These are phyloP conservation scores for Sebastes oblongus DNA, from an alignment of 2,797 vertebrate species.

Conservation along the genomic window DNA sequence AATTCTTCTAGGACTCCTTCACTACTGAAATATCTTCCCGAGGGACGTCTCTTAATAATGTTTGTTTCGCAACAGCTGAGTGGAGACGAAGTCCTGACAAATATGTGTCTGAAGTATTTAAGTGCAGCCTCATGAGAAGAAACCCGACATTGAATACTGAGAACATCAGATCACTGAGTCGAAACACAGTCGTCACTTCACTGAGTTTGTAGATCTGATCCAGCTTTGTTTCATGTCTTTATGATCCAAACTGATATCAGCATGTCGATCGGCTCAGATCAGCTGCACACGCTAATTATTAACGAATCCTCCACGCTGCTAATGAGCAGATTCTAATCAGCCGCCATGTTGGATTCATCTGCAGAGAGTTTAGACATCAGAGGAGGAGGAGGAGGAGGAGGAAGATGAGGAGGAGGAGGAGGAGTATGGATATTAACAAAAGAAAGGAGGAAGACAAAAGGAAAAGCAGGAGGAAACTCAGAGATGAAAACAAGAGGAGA, in stretches of 20 bases:
- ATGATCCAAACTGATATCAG: background rate
- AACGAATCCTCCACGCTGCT: background rate
- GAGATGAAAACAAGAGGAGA: background rate
- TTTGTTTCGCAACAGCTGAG: no score
- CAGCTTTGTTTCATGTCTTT: background rate
- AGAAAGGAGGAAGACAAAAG: background rate
- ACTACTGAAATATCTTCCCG: no score
- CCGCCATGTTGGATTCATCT: constrained; percentile 1
- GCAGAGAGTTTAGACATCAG: no score
- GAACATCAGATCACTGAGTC: no score
- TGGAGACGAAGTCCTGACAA: no score
- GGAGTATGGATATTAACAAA: background rate
- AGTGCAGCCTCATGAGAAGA: no score
- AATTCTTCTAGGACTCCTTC: no score
- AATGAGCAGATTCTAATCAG: constrained; percentile 1
- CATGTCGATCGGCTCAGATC: background rate
- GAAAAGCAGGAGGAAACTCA: background rate
- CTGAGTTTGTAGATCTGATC: no score
- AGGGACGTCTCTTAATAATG: no score
- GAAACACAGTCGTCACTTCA: no score
- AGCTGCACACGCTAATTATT: background rate
- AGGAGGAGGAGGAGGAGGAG: background rate
- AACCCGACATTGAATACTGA: no score
- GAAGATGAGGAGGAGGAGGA: background rate
- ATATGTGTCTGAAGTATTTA: no score